phyloP scores from a whole-genome alignment of 2,888 invertebrate genomes.

The Mylabris sibirica region DNA sequence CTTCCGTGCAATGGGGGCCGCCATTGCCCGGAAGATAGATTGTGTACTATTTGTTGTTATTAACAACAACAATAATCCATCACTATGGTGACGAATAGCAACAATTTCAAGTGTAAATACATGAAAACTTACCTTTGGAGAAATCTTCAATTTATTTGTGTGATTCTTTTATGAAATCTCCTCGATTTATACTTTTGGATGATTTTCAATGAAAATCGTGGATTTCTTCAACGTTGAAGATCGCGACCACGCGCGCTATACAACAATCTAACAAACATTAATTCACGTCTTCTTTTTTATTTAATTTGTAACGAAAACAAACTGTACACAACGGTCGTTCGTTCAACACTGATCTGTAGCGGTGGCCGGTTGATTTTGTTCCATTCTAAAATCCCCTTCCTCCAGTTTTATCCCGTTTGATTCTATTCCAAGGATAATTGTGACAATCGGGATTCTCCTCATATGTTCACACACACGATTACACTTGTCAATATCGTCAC shows the following conservation, averaged over 20 bases:
- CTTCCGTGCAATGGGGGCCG: constrained; percentile 8
- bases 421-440: not conserved
- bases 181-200: not conserved
- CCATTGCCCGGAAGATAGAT: constrained; percentile 12
- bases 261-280: constrained; percentile 10
- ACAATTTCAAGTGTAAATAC: not conserved
- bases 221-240: constrained; percentile 4
- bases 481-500: not conserved
- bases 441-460: not conserved
- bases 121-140: not conserved
- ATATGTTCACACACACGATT: not conserved
- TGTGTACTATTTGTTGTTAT: constrained; percentile 2
- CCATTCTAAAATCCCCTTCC: constrained; percentile 26
- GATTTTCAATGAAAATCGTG: not conserved
- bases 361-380: constrained; percentile 34
- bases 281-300: not conserved
- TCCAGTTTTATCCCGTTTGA: constrained; percentile 11
- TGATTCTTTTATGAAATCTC: not conserved
- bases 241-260: constrained; percentile 12
- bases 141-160: not conserved
- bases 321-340: constrained; percentile 26
- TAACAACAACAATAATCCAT: not conserved
- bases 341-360: constrained; percentile 34
- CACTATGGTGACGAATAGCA: not conserved
- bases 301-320: not conserved